phyloP scores from a whole-genome alignment of 2,113 vertebrate genomes.

The Leucoraja erinaceus region DNA sequence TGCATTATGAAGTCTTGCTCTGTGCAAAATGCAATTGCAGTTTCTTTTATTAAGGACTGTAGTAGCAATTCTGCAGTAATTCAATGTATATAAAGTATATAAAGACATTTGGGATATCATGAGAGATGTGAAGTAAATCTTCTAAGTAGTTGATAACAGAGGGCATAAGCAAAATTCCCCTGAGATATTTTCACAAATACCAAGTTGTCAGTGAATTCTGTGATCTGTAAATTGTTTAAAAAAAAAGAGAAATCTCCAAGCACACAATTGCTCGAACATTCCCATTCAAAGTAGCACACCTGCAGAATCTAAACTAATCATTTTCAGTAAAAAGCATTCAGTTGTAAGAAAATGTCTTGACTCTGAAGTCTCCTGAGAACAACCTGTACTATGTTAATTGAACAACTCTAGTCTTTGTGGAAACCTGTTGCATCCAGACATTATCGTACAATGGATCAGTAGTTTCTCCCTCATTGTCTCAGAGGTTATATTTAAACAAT shows the following conservation, averaged over 20 bases:
- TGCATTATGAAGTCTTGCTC: not conserved
- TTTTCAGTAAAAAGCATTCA: not conserved
- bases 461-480: not conserved
- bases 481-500: not conserved
- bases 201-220: not conserved
- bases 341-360: constrained; percentile 32
- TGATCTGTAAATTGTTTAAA: too few species aligned
- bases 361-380: not conserved
- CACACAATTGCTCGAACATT: not conserved
- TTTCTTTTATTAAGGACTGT: not conserved
- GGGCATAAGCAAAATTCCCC: not conserved
- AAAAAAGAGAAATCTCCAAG: not conserved
- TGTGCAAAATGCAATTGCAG: not conserved
- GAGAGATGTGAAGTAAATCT: not conserved
- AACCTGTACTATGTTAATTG: constrained; percentile 24
- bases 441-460: not conserved
- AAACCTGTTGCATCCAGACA: not conserved
- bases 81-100: not conserved
- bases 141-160: not conserved
- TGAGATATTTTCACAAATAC: not conserved
- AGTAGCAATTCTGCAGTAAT: not conserved
- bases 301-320: not conserved
- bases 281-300: constrained; percentile 31
- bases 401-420: not conserved
- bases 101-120: too few species aligned